Percentiles rank a stretch among this genome's conserved stretches.
Conservation (phyloP, 2,797 vertebrate species). For the Notoglanidium macrostoma region DNA sequence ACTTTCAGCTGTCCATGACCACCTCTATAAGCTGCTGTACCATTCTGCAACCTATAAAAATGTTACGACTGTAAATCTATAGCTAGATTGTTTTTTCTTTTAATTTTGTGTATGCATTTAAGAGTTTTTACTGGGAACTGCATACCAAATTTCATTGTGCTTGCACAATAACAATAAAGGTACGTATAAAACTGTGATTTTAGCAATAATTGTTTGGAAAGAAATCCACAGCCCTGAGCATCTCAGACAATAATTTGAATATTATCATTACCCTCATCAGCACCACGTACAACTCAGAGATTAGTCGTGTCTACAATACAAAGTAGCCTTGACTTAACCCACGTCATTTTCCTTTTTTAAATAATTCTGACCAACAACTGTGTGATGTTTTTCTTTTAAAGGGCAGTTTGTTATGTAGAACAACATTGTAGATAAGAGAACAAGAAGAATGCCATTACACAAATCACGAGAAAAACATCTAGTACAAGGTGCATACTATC, state of each 20-base stretch:
- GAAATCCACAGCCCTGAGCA: neutral
- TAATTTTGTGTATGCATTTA: neutral
- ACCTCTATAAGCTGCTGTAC: neutral
- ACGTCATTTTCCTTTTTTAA: neutral
- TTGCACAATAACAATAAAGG: neutral
- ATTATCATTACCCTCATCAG: neutral
- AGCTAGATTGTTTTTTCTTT: neutral
- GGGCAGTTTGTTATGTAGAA: neutral
- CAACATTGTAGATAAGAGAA: neutral
- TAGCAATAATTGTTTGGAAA: neutral
- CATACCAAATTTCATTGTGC: neutral
- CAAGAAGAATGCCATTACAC: neutral
- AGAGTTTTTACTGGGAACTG: neutral
- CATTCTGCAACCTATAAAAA: neutral
- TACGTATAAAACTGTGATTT: neutral
- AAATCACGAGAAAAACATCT: neutral
- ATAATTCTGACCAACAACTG: neutral
- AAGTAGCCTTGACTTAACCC: neutral
- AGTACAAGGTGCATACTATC: neutral
- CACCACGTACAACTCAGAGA: conserved; percentile 1
- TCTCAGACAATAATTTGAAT: neutral
- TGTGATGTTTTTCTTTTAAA: neutral
- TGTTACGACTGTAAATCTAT: neutral
- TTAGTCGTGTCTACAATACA: neutral
- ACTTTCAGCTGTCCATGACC: neutral